phyloP scores from a whole-genome alignment of 2,113 vertebrate genomes.

The Syngnathus typhle region DNA sequence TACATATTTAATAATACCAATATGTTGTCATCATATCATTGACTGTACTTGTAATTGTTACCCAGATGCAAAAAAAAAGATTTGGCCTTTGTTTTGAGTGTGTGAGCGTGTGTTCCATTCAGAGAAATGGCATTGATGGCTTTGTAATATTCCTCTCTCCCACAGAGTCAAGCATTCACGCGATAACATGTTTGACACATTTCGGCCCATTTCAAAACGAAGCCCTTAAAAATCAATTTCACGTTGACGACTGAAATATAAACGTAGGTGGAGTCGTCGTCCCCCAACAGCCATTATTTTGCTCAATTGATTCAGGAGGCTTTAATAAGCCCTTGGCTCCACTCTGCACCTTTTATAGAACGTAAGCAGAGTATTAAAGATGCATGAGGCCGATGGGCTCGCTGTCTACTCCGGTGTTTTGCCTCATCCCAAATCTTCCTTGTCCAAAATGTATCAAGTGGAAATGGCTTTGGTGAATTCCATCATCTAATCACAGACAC shows the following conservation, averaged over 20 bases:
- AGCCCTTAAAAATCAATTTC: constrained; percentile 49
- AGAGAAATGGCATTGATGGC: background rate
- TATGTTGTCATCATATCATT: background rate
- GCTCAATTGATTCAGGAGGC: constrained; percentile 58
- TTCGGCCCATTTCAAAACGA: constrained; percentile 10
- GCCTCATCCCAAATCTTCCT: constrained; percentile 49
- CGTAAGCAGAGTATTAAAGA: constrained; percentile 60
- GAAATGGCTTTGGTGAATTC: constrained; percentile 66
- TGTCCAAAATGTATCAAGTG: constrained; percentile 69
- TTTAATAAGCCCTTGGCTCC: constrained; percentile 63
- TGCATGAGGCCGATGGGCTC: constrained; percentile 59
- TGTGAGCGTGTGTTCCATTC: background rate
- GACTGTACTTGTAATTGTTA: no score
- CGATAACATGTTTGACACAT: constrained; percentile 11
- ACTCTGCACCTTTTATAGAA: constrained; percentile 58
- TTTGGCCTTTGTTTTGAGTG: background rate
- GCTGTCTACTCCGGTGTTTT: constrained; percentile 49
- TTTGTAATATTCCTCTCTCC: background rate
- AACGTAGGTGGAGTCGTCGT: constrained; percentile 40
- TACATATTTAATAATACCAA: background rate
- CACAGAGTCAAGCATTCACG: background rate
- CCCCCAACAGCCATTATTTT: constrained; percentile 59
- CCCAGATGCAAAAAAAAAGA: background rate
- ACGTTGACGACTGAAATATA: constrained; percentile 54
- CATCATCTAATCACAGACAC: constrained; percentile 70